phyloP scores from a whole-genome alignment of 2,888 invertebrate genomes.

The Mesochorus sp. region DNA sequence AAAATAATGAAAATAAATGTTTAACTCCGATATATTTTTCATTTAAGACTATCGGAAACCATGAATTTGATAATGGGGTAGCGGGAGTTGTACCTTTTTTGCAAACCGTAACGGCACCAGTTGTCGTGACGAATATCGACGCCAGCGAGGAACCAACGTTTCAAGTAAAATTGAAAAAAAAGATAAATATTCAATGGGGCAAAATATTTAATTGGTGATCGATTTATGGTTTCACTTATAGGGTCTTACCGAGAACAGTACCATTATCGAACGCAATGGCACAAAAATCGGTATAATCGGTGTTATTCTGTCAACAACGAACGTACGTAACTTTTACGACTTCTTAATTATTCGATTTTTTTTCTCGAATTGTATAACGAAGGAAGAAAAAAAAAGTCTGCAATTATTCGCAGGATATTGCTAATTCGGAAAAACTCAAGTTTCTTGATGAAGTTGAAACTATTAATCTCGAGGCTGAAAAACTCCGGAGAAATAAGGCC shows the following conservation, averaged over 20 bases:
- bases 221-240: conserved; percentile 70
- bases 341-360: background rate
- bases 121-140: conserved; percentile 91
- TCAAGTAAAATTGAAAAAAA: conserved; percentile 64
- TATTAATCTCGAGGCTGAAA: conserved; percentile 87
- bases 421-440: conserved; percentile 86
- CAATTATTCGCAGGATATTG: conserved; percentile 84
- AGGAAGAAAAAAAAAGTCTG: no score
- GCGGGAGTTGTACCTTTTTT: conserved; percentile 89
- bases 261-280: conserved; percentile 85
- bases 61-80: conserved; percentile 92
- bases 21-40: background rate
- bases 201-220: background rate
- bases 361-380: background rate
- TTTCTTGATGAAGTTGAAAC: conserved; percentile 88
- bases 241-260: conserved; percentile 86
- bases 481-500: conserved; percentile 84
- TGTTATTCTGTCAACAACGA: conserved; percentile 87
- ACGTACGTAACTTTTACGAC: no score
- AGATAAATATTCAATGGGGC: conserved; percentile 60
- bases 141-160: conserved; percentile 86
- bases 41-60: conserved; percentile 90
- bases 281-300: conserved; percentile 91
- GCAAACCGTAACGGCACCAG: conserved; percentile 85
- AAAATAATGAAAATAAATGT: background rate